Conservation (phyloP, 2,113 vertebrate species). For the Cervus canadensis region DNA sequence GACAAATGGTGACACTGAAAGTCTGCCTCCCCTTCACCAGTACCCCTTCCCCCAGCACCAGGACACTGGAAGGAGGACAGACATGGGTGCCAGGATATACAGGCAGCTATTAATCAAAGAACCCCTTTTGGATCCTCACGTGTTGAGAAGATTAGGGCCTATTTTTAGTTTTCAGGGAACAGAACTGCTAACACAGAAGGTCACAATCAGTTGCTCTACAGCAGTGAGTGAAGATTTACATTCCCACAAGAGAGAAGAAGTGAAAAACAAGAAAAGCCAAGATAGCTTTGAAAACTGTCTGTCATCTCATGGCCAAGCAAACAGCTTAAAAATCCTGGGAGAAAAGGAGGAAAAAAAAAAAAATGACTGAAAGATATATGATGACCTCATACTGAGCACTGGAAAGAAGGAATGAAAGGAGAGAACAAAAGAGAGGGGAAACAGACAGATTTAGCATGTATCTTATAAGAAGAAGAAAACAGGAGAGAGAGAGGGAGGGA, state of each 20-base stretch:
- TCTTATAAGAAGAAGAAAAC: not conserved
- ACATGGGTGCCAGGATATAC: not conserved
- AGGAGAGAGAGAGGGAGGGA: not conserved
- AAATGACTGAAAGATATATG: not conserved
- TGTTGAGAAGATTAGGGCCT: conserved; percentile 60
- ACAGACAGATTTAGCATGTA: not conserved
- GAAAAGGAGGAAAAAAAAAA: not conserved
- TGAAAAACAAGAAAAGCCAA: conserved; percentile 28
- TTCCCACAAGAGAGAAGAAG: conserved; percentile 49
- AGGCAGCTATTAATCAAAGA: conserved; percentile 70
- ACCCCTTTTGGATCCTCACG: conserved; percentile 59
- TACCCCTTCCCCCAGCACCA: not conserved
- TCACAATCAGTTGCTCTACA: conserved; percentile 48
- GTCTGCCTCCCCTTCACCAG: not conserved
- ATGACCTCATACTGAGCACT: not conserved
- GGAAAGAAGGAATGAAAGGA: not conserved
- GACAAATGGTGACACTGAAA: not conserved
- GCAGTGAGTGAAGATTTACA: conserved; percentile 57
- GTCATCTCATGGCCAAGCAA: not conserved
- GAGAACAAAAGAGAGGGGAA: not conserved
- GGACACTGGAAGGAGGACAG: not conserved
- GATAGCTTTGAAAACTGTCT: conserved; percentile 26
- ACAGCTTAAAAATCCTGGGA: not conserved
- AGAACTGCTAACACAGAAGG: conserved; percentile 61
- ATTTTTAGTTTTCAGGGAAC: conserved; percentile 65